Base-by-base conservation (phyloP, 2,113 vertebrate species). In the Silurus glanis region DNA sequence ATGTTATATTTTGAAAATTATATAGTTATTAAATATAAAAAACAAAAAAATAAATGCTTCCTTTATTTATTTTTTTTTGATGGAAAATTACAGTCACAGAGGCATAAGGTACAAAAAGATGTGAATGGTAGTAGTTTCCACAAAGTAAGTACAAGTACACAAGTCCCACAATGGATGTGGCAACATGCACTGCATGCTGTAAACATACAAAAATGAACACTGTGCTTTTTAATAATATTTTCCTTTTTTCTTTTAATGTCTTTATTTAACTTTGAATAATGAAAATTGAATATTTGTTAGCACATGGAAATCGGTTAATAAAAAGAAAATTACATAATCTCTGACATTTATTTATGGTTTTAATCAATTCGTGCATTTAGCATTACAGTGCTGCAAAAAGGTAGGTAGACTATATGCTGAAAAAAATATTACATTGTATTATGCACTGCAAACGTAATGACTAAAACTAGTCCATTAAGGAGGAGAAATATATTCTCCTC, bases 371-470 rank as follows among this genome's bases (percentile, higher is more conserved):
- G 64, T 83, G 37, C 16, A 37, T 58, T 84, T 83, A 25, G 16
- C 69, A 84, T 74, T 85, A 76, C 7, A 79, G 55, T 72, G 53
- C 55, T 69, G 67, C 90, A 80, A 84, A 55, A 89, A 55, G 16
- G 83, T 86, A 58, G 66, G 61, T 88, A 88, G 25, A 10, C 25
- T 58, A 58, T 19, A 25, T 71, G 45, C 61, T 62, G 4, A 53
- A 25, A 19, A 16, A 23, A 61, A 13, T 62, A 71, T 61, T 86
- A 56, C 55, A 14, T 55, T 83, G 71, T 45, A 74, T 51, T 84
- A 75, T 67, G 5, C 28, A 37, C 66, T 56, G 9, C 23, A 89
- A 74, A 86, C 55, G 37, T 55, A 85, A 79, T 85, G 14, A n/a
- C 14, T 53, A 16, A 84, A 74, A 86, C 23, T 59, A 17, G 82